A percentile compares a stretch with the other conserved stretches of the same genome.
Conservation (phyloP, 2,113 vertebrate species). For the Colius striatus region DNA sequence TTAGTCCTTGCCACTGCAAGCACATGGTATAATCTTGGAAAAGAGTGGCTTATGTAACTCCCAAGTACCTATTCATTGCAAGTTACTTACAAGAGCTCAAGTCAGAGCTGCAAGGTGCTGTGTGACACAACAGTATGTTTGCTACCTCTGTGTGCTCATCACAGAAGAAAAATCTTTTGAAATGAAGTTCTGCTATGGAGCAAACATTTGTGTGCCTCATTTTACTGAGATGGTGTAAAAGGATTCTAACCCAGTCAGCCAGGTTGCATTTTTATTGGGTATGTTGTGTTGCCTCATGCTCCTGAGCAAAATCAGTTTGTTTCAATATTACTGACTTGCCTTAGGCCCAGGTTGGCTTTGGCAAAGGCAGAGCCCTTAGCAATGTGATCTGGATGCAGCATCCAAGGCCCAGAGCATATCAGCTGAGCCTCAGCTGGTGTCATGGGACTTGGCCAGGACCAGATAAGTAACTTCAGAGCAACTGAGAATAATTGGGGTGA, state of each 20-base stretch:
- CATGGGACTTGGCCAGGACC: not conserved
- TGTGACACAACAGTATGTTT: not conserved
- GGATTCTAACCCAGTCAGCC: not conserved
- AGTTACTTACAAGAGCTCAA: not conserved
- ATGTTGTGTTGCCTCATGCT: not conserved
- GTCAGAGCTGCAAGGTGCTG: not conserved
- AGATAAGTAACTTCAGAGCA: not conserved
- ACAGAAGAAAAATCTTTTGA: not conserved
- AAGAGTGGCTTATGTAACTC: not conserved
- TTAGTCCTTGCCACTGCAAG: not conserved
- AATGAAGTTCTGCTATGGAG: not conserved
- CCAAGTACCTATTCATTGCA: not conserved
- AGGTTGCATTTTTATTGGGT: not conserved
- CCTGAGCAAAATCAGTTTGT: not conserved
- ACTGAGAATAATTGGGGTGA: not conserved
- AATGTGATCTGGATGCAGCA: not conserved
- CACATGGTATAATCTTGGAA: not conserved
- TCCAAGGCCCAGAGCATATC: not conserved
- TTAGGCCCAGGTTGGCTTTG: not conserved
- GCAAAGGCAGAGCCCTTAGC: not conserved
- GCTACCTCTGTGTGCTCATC: not conserved
- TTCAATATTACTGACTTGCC: not conserved
- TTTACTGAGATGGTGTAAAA: not conserved
- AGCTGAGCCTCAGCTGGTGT: not conserved
- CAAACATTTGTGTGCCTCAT: not conserved